Conservation (phyloP, 2,113 vertebrate genomes). For the Melanostigma gelatinosum region DNA sequence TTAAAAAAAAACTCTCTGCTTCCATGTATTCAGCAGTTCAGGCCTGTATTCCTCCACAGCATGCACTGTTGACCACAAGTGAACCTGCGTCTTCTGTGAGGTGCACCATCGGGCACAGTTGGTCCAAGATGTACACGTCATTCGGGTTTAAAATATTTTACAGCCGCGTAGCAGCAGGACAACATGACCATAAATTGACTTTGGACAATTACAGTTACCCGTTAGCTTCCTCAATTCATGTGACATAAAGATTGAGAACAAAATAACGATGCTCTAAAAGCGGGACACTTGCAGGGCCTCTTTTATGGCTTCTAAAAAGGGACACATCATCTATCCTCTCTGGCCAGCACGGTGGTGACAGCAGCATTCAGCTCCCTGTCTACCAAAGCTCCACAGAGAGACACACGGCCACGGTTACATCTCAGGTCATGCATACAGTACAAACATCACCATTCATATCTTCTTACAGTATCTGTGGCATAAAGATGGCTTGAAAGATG, state of each 20-base stretch:
- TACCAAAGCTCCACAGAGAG: conserved; percentile 15
- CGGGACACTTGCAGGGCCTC: conserved; percentile 29
- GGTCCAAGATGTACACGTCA: conserved; percentile 4
- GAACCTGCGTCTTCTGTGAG: background rate
- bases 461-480: background rate
- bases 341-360: conserved; percentile 54
- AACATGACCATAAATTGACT: conserved; percentile 19
- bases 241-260: conserved; percentile 46
- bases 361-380: conserved; percentile 44
- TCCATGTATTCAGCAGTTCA: background rate
- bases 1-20: background rate
- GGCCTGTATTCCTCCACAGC: background rate
- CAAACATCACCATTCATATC: background rate
- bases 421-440: conserved; percentile 19
- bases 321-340: conserved; percentile 59
- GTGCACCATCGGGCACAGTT: background rate
- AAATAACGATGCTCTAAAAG: conserved; percentile 55
- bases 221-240: conserved; percentile 39
- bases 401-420: background rate
- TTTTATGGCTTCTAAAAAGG: conserved; percentile 78
- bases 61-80: background rate
- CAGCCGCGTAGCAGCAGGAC: background rate
- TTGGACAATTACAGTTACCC: conserved; percentile 12
- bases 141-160: conserved; percentile 2
- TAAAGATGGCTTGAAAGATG: background rate